phyloP scores from a whole-genome alignment of 2,113 vertebrate species.

The Tautogolabrus adspersus region DNA sequence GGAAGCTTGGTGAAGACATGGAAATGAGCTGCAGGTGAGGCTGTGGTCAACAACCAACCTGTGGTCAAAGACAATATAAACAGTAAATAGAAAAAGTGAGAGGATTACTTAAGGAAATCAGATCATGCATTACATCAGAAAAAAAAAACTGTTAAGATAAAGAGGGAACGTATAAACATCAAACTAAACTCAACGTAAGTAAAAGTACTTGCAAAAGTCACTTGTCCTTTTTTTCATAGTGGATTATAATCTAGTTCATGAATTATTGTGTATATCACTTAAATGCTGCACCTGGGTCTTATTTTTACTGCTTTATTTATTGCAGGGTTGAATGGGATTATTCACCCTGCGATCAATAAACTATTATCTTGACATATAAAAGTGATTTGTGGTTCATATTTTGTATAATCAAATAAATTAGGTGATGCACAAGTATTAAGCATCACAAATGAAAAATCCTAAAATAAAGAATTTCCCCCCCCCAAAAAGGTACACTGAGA shows the following conservation, averaged over 20 bases:
- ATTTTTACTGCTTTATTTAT: too few relatives aligned
- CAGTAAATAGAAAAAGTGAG: conserved; percentile 6
- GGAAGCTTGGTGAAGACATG: conserved; percentile 69
- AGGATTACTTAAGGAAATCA: background rate
- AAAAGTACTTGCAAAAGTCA: background rate
- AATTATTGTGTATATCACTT: background rate
- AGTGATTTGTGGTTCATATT: background rate
- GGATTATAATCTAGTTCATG: background rate
- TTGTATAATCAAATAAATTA: background rate
- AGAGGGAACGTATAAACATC: background rate
- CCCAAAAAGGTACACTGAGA: too few relatives aligned
- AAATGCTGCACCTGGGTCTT: too few relatives aligned
- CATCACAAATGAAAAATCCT: background rate
- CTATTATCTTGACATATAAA: background rate
- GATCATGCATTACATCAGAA: background rate
- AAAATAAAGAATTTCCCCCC: background rate
- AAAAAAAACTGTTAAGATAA: too few relatives aligned
- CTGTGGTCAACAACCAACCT: conserved; percentile 44
- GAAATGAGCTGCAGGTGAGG: conserved; percentile 77
- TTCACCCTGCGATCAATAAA: background rate
- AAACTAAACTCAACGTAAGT: background rate
- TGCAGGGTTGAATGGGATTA: too few relatives aligned
- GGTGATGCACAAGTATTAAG: background rate
- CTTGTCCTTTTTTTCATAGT: background rate
- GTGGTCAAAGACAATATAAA: conserved; percentile 16